These are phyloP conservation scores for Elgaria multicarinata DNA, from an alignment of 2,113 vertebrate genomes.

Conservation along the genomic window DNA sequence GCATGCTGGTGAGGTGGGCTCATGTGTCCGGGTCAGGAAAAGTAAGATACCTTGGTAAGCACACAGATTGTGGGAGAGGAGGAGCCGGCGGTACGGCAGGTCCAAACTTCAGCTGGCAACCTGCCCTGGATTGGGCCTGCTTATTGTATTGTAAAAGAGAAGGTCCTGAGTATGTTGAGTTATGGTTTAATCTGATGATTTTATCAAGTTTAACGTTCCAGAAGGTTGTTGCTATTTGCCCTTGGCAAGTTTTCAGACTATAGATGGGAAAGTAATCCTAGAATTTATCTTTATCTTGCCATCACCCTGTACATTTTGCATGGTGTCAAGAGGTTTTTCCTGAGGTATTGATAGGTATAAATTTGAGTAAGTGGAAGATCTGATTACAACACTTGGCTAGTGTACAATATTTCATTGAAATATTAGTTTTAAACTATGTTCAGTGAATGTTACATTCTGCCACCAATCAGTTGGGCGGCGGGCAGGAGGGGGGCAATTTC, in stretches of 20 bases:
- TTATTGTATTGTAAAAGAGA: background rate
- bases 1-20: too few species aligned
- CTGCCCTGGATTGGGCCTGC: too few species aligned
- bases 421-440: background rate
- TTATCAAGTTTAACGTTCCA: background rate
- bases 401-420: background rate
- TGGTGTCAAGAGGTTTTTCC: conserved; percentile 4
- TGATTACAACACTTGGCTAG: background rate
- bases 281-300: background rate
- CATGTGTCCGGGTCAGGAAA: too few species aligned
- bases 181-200: background rate
- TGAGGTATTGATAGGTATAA: background rate
- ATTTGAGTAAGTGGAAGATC: background rate
- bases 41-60: too few species aligned
- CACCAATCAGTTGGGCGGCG: background rate
- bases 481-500: background rate
- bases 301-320: fast-evolving
- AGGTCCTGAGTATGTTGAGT: background rate
- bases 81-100: too few species aligned
- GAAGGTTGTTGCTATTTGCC: background rate
- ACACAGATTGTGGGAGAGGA: too few species aligned
- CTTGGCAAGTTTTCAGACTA: background rate
- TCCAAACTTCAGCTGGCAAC: too few species aligned
- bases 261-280: background rate
- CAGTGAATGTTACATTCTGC: background rate